Evolutionary conservation across 2,888 invertebrate genomes (phyloP).

Genomic region (Habrosyne pyritoides): DNA sequence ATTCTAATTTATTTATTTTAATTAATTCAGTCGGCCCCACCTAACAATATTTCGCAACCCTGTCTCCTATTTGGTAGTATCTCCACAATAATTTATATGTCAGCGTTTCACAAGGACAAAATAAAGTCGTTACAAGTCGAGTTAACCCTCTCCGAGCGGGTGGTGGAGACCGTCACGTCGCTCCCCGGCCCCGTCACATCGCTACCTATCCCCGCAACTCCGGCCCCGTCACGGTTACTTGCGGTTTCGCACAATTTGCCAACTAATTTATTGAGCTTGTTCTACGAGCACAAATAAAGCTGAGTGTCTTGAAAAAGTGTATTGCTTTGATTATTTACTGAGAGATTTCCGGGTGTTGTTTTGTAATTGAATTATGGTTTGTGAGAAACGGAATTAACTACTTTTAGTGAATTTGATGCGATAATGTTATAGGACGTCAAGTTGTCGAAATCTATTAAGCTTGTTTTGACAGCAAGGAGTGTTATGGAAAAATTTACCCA

Average conservation of each 20-base stretch:
- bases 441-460: too few species aligned
- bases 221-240: constrained; percentile 39
- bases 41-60: not conserved
- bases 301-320: constrained; percentile 12
- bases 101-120: constrained; percentile 9
- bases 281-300: constrained; percentile 13
- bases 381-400: not conserved
- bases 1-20: not conserved
- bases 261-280: constrained; percentile 33
- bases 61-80: not conserved
- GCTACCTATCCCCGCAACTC: not conserved
- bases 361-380: not conserved
- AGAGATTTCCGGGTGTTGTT: not conserved
- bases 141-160: constrained; percentile 23
- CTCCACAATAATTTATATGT: constrained; percentile 1
- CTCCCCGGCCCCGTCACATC: not conserved
- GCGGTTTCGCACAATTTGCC: constrained; percentile 37
- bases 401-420: not conserved
- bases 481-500: too few species aligned
- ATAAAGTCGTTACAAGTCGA: constrained; percentile 27
- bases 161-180: constrained; percentile 7
- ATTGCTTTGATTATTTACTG: constrained; percentile 1
- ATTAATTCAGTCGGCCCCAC: not conserved
- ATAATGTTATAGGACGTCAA: too few species aligned
- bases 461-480: too few species aligned